A percentile compares a stretch with the other conserved stretches of the same genome.
Evolutionary conservation across 2,888 invertebrate species (phyloP).

Genomic region (Sphaerophoria taeniata): DNA sequence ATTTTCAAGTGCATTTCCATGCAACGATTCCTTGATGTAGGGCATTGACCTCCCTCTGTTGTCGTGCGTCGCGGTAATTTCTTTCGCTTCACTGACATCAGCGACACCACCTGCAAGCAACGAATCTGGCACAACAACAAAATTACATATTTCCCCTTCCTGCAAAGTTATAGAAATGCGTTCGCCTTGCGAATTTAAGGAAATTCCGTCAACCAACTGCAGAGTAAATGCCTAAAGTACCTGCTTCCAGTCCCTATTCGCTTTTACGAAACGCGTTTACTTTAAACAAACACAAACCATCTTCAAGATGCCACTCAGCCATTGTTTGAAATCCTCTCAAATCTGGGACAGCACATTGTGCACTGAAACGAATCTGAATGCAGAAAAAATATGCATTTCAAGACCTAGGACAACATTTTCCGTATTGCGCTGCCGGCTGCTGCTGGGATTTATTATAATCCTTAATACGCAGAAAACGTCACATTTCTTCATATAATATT

Average conservation of each 20-base stretch:
- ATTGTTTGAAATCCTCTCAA: slow-evolving; percentile 43
- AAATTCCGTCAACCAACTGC: not conserved
- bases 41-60: too few species aligned
- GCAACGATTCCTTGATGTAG: too few species aligned
- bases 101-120: too few species aligned
- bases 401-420: slow-evolving; percentile 66
- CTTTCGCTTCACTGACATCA: too few species aligned
- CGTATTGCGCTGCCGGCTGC: slow-evolving; percentile 1
- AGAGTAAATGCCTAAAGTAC: not conserved
- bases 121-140: too few species aligned
- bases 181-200: not conserved
- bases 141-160: too few species aligned
- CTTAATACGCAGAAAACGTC: slow-evolving; percentile 50
- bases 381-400: slow-evolving; percentile 46
- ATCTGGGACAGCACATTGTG: slow-evolving; percentile 32
- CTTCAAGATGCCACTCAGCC: slow-evolving; percentile 22
- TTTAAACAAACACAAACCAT: slow-evolving; percentile 29
- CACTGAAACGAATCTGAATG: slow-evolving; percentile 20
- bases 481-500: slow-evolving; percentile 30
- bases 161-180: too few species aligned
- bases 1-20: too few species aligned
- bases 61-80: too few species aligned
- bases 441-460: slow-evolving; percentile 14
- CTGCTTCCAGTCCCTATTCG: too few species aligned
- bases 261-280: not conserved